Percentiles rank a stretch among this genome's conserved stretches.
Evolutionary conservation across 2,113 vertebrate genomes (phyloP).

Genomic region (Anhinga anhinga): DNA sequence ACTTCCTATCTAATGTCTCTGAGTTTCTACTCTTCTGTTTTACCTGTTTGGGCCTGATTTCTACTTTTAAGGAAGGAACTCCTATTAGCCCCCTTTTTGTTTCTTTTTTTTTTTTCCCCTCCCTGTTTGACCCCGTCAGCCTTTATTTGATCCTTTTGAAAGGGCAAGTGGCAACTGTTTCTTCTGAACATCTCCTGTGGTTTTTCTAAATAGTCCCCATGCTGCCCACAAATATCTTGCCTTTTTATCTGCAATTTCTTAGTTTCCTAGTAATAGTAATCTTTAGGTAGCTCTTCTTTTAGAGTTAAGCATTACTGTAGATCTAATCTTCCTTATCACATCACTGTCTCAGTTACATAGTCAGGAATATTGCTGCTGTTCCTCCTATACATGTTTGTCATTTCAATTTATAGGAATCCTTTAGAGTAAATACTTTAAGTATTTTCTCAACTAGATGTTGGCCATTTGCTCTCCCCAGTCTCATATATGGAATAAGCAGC

Average conservation of each 20-base stretch:
- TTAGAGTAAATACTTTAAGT: background rate
- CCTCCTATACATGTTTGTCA: background rate
- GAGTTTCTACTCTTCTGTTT: background rate
- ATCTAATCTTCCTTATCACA: background rate
- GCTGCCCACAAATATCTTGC: background rate
- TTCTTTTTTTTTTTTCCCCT: fast-evolving
- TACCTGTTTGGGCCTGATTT: background rate
- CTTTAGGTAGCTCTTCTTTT: background rate
- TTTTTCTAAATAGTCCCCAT: background rate
- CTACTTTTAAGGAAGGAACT: background rate
- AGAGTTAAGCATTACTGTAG: background rate
- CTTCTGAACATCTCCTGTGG: background rate
- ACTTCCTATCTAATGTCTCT: background rate
- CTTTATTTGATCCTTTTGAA: background rate
- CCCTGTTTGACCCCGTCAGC: background rate
- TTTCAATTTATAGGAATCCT: background rate
- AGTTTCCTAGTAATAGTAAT: background rate
- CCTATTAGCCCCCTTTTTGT: background rate
- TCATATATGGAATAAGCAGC: background rate
- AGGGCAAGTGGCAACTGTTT: background rate
- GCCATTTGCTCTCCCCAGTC: background rate
- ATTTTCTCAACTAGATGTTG: background rate
- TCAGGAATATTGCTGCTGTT: background rate
- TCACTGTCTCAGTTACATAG: background rate
- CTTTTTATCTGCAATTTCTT: background rate